Evolutionary conservation across 2,888 invertebrate genomes (phyloP).

Genomic region (Leucania comma): DNA sequence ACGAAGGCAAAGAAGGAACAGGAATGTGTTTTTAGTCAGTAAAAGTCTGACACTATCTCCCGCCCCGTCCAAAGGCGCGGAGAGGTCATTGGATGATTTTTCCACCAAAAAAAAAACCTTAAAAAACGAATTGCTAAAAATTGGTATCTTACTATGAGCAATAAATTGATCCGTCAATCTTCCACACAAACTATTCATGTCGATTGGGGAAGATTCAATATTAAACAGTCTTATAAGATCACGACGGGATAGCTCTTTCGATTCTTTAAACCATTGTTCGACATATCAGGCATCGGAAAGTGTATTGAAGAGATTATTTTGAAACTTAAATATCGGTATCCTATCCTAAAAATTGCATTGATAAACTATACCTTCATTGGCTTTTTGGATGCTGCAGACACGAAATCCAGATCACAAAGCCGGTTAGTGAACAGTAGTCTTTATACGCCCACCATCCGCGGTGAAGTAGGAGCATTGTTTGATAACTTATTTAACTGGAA

Average conservation of each 20-base stretch:
- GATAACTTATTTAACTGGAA: slow-evolving; percentile 67
- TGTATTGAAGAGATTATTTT: background rate
- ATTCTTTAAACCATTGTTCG: background rate
- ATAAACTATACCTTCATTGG: background rate
- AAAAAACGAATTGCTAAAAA: background rate
- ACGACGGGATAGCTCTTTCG: background rate
- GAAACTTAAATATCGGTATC: background rate
- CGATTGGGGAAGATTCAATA: background rate
- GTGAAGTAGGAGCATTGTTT: slow-evolving; percentile 65
- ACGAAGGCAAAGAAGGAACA: no score
- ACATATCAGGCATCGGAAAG: background rate
- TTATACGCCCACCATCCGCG: slow-evolving; percentile 60
- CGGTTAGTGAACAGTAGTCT: slow-evolving; percentile 51
- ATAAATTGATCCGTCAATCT: background rate
- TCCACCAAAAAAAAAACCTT: no score
- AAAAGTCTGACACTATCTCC: no score
- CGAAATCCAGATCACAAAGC: slow-evolving; percentile 9
- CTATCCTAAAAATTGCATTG: background rate
- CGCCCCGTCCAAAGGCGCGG: no score
- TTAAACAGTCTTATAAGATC: background rate
- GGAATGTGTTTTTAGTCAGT: no score
- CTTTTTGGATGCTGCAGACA: background rate
- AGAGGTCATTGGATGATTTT: no score
- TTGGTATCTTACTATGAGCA: background rate
- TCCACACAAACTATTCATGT: background rate